Evolutionary conservation across 2,113 vertebrate genomes (phyloP), one percentile per base, ranked within the genome.

Genomic region (Hystrix brachyura): DNA sequence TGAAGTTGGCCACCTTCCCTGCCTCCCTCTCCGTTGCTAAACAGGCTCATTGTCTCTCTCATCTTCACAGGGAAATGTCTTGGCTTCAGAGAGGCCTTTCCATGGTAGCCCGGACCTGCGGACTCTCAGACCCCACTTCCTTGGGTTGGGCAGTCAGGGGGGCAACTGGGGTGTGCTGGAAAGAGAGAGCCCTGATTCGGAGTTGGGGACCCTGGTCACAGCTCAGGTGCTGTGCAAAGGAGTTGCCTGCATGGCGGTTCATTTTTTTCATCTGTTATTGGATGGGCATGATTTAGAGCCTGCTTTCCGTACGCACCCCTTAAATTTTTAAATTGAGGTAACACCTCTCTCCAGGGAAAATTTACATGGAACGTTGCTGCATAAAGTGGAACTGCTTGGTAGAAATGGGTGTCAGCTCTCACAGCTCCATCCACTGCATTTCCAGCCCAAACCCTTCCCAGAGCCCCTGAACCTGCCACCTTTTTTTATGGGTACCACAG

Each of bases 41-140:
- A 85, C 53, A 32, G 19, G 15, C 46, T 87, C 85, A 51, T 48
- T 93, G 78, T 76, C 81, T 72, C 59, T 76, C 94, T 43, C 32
- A 74, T 80, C 91, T 96, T 59, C 12, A 46, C 15, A 48, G 62
- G 95, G 62, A 91, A 91, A 65, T 65, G 3, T 25, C 87, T 86
- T 69, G 90, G 88, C 79, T 96, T 72, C 2, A 0, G 51, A 67
- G 90, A 53, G 81, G 55, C 46, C 93, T 67, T 34, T 91, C 60
- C 79, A 32, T 3, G 0, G n/a, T n/a, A 76, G 48, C 55, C 3
- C 1, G 67, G 62, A 67, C 80, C 55, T 3, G 88, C 0, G 32
- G 85, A 38, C 64, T 83, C 60, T 7, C 51, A 7, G 72, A 62
- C 29, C 65, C 53, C 4, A 4, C 83, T 90, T 95, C 74, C 83